These are phyloP conservation scores for Dendrocincla tyrannina DNA, from an alignment of 2,797 vertebrate genomes.

Conservation along the genomic window DNA sequence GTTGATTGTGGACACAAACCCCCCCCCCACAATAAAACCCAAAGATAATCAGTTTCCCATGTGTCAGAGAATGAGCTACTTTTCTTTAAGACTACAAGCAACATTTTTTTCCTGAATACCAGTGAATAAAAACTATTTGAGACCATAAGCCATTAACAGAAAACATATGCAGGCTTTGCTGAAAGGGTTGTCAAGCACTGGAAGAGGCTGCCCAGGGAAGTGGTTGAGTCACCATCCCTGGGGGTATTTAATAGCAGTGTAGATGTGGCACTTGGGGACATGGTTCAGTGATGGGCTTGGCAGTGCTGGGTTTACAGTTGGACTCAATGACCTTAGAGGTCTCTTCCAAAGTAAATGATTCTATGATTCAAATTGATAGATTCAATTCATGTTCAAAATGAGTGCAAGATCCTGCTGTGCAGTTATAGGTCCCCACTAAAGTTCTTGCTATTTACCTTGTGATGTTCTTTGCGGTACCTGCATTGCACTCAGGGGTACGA, in stretches of 20 bases:
- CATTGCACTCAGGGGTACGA: neutral
- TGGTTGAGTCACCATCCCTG: neutral
- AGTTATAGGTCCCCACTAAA: neutral
- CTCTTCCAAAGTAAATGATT: neutral
- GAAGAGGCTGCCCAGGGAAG: neutral
- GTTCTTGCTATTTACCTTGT: neutral
- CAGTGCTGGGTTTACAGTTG: neutral
- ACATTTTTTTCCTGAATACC: conserved; percentile 42
- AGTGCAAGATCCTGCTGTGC: neutral
- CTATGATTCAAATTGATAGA: neutral
- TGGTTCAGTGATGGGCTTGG: neutral
- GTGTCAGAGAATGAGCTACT: conserved; percentile 37
- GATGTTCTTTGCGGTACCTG: neutral
- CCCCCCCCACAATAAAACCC: conserved; percentile 3
- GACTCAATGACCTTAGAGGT: neutral
- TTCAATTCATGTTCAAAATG: conserved; percentile 10
- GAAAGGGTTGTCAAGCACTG: neutral
- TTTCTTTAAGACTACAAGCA: conserved; percentile 33
- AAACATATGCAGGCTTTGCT: conserved; percentile 50
- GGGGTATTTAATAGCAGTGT: neutral
- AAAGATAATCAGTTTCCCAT: conserved; percentile 52
- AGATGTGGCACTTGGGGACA: neutral
- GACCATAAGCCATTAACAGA: conserved; percentile 55
- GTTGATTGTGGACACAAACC: neutral
- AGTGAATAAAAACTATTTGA: conserved; percentile 52